phyloP scores from a whole-genome alignment of 2,113 vertebrate species.

The Otolemur garnettii region DNA sequence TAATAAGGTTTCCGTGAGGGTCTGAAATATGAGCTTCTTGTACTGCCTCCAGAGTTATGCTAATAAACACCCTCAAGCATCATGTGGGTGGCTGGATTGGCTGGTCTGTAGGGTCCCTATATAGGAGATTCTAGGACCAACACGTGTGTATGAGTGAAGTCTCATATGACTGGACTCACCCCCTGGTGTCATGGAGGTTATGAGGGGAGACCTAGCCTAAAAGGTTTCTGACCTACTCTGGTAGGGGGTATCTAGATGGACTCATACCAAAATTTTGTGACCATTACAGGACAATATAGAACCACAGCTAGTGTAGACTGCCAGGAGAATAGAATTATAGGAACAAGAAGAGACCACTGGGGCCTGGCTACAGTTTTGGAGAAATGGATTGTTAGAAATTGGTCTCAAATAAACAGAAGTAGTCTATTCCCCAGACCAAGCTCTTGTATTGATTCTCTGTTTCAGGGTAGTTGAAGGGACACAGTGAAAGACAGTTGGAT shows the following conservation, averaged over 20 bases:
- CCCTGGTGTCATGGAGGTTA: neutral
- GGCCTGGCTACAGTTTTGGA: neutral
- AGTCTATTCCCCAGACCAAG: too few species aligned
- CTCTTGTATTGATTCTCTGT: neutral
- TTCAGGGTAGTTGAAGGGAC: neutral
- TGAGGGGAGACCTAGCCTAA: neutral
- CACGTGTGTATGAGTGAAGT: rapidly evolving
- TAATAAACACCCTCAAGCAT: neutral
- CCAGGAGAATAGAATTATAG: neutral
- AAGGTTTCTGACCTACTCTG: neutral
- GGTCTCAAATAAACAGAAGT: too few species aligned
- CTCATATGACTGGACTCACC: rapidly evolving
- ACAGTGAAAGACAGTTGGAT: rapidly evolving
- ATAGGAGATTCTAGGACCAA: neutral
- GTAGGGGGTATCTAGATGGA: neutral
- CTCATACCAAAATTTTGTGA: neutral
- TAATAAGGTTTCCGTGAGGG: neutral
- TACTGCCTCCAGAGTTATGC: neutral
- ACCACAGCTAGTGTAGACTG: rapidly evolving
- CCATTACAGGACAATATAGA: neutral
- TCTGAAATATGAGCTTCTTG: neutral
- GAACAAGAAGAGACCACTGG: neutral
- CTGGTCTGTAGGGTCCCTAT: neutral
- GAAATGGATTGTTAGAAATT: neutral
- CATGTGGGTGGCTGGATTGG: neutral